Conservation (phyloP, 1,140 invertebrate genomes). For the Yoshiicerus persimilis region DNA sequence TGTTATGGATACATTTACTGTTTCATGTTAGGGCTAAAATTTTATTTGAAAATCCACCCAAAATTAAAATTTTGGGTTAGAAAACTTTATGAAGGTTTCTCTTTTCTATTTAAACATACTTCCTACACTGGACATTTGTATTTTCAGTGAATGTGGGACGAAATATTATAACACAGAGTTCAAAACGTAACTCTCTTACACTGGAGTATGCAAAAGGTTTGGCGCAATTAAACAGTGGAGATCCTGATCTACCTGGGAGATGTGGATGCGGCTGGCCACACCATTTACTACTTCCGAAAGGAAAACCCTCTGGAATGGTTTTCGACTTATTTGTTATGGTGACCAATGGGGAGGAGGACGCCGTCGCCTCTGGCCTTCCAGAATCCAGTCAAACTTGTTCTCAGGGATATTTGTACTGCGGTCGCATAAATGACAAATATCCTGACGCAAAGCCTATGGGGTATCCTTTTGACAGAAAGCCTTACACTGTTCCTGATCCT, state of each 20-base stretch:
- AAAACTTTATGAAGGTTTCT: no score
- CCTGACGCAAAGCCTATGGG: no score
- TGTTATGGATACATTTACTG: slow-evolving; percentile 65
- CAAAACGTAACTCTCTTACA: background rate
- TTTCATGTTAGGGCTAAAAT: background rate
- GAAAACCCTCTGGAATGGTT: slow-evolving; percentile 47
- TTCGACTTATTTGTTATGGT: slow-evolving; percentile 51
- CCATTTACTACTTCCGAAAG: slow-evolving; percentile 50
- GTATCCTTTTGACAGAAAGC: no score
- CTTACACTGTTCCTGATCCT: background rate
- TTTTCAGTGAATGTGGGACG: background rate
- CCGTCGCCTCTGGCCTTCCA: background rate
- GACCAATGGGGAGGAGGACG: slow-evolving; percentile 38
- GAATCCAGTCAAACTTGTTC: slow-evolving; percentile 49
- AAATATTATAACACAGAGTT: background rate
- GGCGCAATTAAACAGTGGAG: background rate
- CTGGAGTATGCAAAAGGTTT: background rate
- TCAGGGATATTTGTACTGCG: slow-evolving; percentile 58
- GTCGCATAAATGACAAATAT: no score
- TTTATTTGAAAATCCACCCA: no score
- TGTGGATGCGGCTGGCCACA: slow-evolving; percentile 53
- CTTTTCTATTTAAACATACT: no score
- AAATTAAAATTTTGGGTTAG: no score
- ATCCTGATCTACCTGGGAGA: background rate
- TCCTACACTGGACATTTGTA: no score